These are phyloP conservation scores for Varanus komodoensis DNA, from an alignment of 2,113 vertebrate genomes.

Conservation along the genomic window DNA sequence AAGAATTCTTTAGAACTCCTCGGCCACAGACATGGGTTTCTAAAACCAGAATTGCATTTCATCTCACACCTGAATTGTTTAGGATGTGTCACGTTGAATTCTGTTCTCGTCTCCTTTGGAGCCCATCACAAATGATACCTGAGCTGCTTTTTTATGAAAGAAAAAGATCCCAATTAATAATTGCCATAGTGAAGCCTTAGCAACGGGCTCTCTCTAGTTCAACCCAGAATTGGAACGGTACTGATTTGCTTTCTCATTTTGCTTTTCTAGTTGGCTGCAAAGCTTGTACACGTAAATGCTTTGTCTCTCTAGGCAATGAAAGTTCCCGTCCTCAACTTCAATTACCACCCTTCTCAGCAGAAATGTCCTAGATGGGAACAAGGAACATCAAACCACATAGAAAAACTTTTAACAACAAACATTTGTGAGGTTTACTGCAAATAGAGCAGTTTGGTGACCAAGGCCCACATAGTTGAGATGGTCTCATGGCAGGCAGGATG, in stretches of 20 bases:
- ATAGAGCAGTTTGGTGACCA: too few species aligned
- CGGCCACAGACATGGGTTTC: not conserved
- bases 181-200: not conserved
- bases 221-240: not conserved
- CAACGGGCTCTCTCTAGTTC: too few species aligned
- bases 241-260: not conserved
- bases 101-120: not conserved
- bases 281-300: too few species aligned
- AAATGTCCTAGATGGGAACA: too few species aligned
- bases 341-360: too few species aligned
- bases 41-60: slow-evolving; percentile 1
- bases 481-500: too few species aligned
- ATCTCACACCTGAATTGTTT: not conserved
- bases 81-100: not conserved
- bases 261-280: too few species aligned
- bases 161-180: not conserved
- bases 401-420: too few species aligned
- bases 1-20: not conserved
- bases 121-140: not conserved
- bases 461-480: too few species aligned
- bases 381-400: too few species aligned
- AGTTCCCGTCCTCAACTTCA: not conserved
- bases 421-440: too few species aligned
- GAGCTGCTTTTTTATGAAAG: not conserved
- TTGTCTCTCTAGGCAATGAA: not conserved